A percentile compares a stretch with the other conserved stretches of the same genome.
These are phyloP conservation scores for Melanostigma gelatinosum DNA, from an alignment of 2,113 vertebrate species.

Conservation along the genomic window DNA sequence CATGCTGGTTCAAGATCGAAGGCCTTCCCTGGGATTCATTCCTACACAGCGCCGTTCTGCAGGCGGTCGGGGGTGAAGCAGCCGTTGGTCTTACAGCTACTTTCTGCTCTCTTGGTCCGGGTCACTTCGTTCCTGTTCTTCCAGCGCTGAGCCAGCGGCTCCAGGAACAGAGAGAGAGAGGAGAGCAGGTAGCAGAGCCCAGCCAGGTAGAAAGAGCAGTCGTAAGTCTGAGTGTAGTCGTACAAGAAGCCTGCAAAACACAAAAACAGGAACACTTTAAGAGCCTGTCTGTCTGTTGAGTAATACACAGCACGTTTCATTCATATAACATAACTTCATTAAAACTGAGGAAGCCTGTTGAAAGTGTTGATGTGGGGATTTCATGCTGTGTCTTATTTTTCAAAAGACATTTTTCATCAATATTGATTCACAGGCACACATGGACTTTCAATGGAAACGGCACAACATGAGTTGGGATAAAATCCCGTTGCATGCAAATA, in stretches of 20 bases:
- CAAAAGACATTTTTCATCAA: background rate
- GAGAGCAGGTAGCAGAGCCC: constrained; percentile 91
- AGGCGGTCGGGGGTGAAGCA: constrained; percentile 71
- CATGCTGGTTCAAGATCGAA: constrained; percentile 50
- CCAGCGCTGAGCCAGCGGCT: constrained; percentile 88
- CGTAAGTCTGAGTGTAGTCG: constrained; percentile 92
- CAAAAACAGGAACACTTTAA: constrained; percentile 2
- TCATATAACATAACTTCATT: background rate
- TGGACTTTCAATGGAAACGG: background rate
- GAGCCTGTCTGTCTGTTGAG: background rate
- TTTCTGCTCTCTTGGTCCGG: constrained; percentile 55
- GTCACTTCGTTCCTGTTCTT: constrained; percentile 73
- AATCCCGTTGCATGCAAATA: background rate
- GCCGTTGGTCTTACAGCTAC: constrained; percentile 76
- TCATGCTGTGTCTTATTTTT: background rate
- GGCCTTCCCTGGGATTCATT: constrained; percentile 49
- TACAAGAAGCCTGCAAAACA: constrained; percentile 89
- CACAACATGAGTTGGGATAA: background rate
- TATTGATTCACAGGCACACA: background rate
- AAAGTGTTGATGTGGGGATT: background rate
- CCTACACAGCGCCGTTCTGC: constrained; percentile 77
- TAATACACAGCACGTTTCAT: background rate
- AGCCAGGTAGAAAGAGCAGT: constrained; percentile 92
- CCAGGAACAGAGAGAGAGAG: constrained; percentile 88
- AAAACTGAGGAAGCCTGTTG: background rate